Base-by-base conservation (phyloP, 2,888 invertebrate genomes). In the Pogonocherus hispidulus region DNA sequence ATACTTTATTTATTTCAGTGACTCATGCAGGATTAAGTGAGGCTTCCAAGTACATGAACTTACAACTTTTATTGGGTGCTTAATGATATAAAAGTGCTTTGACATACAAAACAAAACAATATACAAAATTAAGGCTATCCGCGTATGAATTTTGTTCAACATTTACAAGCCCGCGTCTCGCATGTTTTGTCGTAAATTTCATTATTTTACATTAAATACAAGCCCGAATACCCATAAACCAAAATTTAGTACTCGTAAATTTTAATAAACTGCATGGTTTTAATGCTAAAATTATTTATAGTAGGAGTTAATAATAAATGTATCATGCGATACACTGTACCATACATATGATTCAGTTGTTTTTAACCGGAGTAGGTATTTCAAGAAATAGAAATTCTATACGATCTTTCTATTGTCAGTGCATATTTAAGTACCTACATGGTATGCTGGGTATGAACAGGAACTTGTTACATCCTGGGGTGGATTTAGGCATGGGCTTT, bases 181-280 rank as follows among this genome's bases (percentile, higher is more conserved):
- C n/a, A 14, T n/a, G n/a, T 5, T 16, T 16, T 41, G 41, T 16
- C 32, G 32, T 41, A 14, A 41, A 41, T 41, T 41, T 14, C 41
- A 3, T 41, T 41, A 41, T 41, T 41, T 41, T 27, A 18, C 9
- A 19, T 19, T 23, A n/a, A n/a, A n/a, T n/a, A n/a, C n/a, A n/a
- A n/a, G n/a, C n/a, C n/a, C n/a, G n/a, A n/a, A n/a, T 5, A n/a
- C 44, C 18, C 44, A 20, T 35, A 19, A 56, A 32, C 5, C 37
- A n/a, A 60, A 16, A 23, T 60, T 60, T 60, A 60, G 16, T 47
- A 27, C 32, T 46, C 47, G 37, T 59, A 59, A 27, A 27, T 59
- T 47, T 9, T n/a, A 44, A 56, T 18, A 19, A 23, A 23, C 22
- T 41, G 2, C n/a, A 41, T 16, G 41, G n/a, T 41, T 14, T 9